These are phyloP conservation scores for Sarcoramphus papa DNA, from an alignment of 2,797 vertebrate species.

Conservation along the genomic window DNA sequence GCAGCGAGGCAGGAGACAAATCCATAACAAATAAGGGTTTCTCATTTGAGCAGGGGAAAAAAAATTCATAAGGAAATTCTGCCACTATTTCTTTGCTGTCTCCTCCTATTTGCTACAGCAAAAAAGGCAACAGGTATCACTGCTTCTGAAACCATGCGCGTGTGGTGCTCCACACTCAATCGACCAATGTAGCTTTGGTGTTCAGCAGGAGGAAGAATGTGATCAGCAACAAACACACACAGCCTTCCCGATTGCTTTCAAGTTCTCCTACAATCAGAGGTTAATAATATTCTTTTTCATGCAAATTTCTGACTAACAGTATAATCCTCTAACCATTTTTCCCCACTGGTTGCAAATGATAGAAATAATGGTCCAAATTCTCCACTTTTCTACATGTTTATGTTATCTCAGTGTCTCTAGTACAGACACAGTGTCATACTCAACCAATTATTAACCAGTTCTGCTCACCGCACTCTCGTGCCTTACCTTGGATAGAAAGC, in stretches of 20 bases:
- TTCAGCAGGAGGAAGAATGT: background rate
- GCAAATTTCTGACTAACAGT: background rate
- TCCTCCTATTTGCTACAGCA: background rate
- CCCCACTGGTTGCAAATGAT: background rate
- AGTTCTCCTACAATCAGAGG: background rate
- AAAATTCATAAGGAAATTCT: background rate
- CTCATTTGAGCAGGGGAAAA: background rate
- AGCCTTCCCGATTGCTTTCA: background rate
- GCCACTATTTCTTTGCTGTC: background rate
- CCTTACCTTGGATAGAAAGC: slow-evolving; percentile 87
- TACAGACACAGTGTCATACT: background rate
- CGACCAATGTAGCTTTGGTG: background rate
- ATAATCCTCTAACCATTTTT: background rate
- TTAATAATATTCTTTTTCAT: background rate
- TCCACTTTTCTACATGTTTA: background rate
- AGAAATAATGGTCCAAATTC: background rate
- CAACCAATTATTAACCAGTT: background rate
- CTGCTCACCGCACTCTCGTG: background rate
- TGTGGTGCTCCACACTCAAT: background rate
- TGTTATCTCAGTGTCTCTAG: background rate
- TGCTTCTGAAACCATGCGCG: background rate
- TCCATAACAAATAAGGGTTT: background rate
- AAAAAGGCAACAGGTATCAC: background rate
- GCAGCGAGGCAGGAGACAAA: background rate
- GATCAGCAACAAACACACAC: background rate